Conservation (phyloP, 1,140 invertebrate species). For the Theocolax elegans region DNA sequence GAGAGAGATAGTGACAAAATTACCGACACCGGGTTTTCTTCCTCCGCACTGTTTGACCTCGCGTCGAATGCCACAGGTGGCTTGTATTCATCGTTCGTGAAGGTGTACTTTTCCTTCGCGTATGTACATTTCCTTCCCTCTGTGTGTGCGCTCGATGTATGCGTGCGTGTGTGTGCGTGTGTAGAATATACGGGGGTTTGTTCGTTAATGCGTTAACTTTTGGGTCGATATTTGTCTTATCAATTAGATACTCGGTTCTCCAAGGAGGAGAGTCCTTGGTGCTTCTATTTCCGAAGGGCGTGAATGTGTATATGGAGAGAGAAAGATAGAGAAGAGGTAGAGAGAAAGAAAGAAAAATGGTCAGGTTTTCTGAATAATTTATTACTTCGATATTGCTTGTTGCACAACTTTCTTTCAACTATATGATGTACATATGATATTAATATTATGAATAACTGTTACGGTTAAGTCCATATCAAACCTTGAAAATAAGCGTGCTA, state of each 20-base stretch:
- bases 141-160: neutral
- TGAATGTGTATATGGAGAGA: too few species aligned
- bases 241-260: neutral
- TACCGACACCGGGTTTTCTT: neutral
- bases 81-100: slow-evolving; percentile 11
- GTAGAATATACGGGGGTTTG: neutral
- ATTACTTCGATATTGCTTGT: too few species aligned
- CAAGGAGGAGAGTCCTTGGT: too few species aligned
- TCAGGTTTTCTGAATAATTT: too few species aligned
- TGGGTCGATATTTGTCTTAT: neutral
- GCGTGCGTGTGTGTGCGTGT: neutral
- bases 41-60: neutral
- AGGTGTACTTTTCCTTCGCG: neutral
- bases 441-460: too few species aligned
- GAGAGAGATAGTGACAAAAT: slow-evolving; percentile 13
- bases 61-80: slow-evolving; percentile 24
- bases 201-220: neutral
- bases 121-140: neutral
- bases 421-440: too few species aligned
- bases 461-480: too few species aligned
- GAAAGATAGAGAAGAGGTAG: too few species aligned
- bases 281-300: too few species aligned
- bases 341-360: too few species aligned
- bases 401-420: too few species aligned
- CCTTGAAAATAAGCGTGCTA: too few species aligned